Evolutionary conservation across 2,888 invertebrate genomes (phyloP).

Genomic region (Lithophane leautieri): DNA sequence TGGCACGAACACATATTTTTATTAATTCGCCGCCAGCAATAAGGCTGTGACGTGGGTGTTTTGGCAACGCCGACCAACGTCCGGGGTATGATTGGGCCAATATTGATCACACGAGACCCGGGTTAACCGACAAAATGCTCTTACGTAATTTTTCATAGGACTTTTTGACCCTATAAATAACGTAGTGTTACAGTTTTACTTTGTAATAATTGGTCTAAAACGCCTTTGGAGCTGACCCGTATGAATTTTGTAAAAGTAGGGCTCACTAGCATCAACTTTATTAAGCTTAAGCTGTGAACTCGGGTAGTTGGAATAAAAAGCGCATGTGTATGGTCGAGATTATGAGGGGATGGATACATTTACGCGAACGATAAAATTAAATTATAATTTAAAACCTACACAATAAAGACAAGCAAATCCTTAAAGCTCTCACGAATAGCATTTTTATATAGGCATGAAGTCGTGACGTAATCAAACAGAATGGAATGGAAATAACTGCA

Average conservation of each 20-base stretch:
- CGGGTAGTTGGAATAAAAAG: conserved; percentile 26
- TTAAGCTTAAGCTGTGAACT: conserved; percentile 40
- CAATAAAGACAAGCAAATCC: conserved; percentile 13
- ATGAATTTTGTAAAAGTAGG: conserved; percentile 39
- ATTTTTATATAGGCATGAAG: conserved; percentile 16
- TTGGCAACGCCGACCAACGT: conserved; percentile 59
- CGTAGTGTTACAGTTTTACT: conserved; percentile 10
- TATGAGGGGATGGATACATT: neutral
- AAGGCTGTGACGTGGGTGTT: conserved; percentile 60
- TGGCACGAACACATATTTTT: conserved; percentile 46
- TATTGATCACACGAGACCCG: conserved; percentile 71
- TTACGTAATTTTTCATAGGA: conserved; percentile 56
- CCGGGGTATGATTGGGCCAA: conserved; percentile 70
- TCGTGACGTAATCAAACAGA: conserved; percentile 39
- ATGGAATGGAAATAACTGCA: conserved; percentile 36
- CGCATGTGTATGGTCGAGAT: conserved; percentile 6
- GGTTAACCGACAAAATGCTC: conserved; percentile 59
- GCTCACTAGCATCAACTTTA: conserved; percentile 48
- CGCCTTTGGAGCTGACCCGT: conserved; percentile 36
- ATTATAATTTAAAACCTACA: neutral
- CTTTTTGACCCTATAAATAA: conserved; percentile 41
- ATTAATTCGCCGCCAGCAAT: conserved; percentile 54
- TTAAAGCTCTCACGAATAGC: conserved; percentile 5
- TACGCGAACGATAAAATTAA: neutral
- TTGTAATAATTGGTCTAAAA: conserved; percentile 35